Percentiles rank a stretch among this genome's conserved stretches.
phyloP scores from a whole-genome alignment of 2,797 vertebrate genomes.

The Acipenser ruthenus region DNA sequence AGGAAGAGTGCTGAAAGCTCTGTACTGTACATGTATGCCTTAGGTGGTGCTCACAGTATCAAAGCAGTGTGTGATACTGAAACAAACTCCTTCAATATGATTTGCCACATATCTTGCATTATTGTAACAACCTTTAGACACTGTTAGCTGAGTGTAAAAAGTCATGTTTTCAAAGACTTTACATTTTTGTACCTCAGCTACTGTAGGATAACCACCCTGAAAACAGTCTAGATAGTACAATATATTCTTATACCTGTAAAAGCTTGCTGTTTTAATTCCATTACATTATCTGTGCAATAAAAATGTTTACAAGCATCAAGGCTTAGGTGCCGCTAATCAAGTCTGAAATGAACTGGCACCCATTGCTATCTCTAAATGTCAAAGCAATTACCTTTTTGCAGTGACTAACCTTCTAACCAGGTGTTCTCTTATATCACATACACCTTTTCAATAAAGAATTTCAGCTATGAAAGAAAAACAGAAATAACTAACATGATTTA shows the following conservation, averaged over 20 bases:
- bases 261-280: not conserved
- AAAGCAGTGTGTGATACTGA: no score
- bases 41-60: no score
- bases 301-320: not conserved
- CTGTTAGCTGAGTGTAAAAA: no score
- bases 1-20: no score
- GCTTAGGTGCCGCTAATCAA: not conserved
- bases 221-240: no score
- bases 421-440: constrained; percentile 45
- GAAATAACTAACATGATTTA: constrained; percentile 17
- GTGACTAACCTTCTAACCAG: constrained; percentile 41
- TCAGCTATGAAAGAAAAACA: constrained; percentile 18
- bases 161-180: no score
- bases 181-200: no score
- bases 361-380: constrained; percentile 57
- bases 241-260: not conserved
- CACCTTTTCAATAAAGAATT: constrained; percentile 38
- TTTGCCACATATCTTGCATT: no score
- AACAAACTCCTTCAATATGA: no score
- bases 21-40: no score
- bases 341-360: constrained; percentile 21
- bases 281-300: not conserved
- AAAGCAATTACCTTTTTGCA: constrained; percentile 50
- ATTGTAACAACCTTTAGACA: no score
- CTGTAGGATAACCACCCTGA: no score